A percentile compares a stretch with the other conserved stretches of the same genome.
Conservation (phyloP, 1,140 invertebrate genomes). For the Drosophila rufa region DNA sequence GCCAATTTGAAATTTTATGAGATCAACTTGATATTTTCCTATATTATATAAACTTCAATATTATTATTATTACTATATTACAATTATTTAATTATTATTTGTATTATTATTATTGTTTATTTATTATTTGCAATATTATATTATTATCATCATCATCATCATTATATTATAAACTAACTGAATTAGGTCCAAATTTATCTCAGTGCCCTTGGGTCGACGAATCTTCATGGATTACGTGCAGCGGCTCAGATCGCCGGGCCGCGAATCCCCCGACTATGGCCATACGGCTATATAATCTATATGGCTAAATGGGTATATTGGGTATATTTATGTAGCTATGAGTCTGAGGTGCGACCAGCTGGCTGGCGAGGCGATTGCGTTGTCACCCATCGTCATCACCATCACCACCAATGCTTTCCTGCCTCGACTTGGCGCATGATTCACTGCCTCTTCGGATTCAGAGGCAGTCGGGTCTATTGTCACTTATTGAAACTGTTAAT, state of each 20-base stretch:
- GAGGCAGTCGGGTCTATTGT: constrained; percentile 16
- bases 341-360: constrained; percentile 18
- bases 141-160: background rate
- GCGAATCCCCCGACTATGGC: constrained; percentile 6
- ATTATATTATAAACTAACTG: background rate
- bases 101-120: too few species aligned
- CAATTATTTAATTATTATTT: too few species aligned
- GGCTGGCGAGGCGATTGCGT: constrained; percentile 7
- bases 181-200: background rate
- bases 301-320: background rate
- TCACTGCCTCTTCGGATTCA: constrained; percentile 34
- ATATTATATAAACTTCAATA: background rate
- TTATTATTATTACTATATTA: background rate
- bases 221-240: constrained; percentile 62
- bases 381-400: constrained; percentile 29
- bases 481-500: background rate
- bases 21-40: background rate
- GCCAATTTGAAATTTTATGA: too few species aligned
- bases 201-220: background rate
- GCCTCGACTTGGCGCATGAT: constrained; percentile 25
- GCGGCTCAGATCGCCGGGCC: constrained; percentile 31
- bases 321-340: background rate
- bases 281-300: constrained; percentile 10
- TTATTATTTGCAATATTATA: too few species aligned
- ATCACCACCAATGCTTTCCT: constrained; percentile 19